Conservation (phyloP, 2,888 invertebrate genomes). For the Hirudinaria manillensis region DNA sequence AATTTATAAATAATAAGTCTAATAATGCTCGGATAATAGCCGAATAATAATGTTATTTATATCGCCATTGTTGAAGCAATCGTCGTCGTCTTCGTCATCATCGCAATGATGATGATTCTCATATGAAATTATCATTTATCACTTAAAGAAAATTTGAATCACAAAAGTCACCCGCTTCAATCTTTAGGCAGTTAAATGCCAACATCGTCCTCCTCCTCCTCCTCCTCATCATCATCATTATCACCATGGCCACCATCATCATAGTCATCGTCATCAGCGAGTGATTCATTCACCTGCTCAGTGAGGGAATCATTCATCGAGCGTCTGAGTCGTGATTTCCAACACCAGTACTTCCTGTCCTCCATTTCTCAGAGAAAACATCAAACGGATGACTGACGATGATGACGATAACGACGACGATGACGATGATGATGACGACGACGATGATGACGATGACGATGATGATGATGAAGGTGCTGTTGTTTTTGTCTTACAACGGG, state of each 20-base stretch:
- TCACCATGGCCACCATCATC: not conserved
- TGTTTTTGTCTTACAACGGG: too few relatives aligned
- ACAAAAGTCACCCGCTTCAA: not conserved
- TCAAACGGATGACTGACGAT: not conserved
- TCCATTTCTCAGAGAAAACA: too few relatives aligned
- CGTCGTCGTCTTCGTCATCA: slow-evolving; percentile 23
- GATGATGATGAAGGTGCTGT: not conserved
- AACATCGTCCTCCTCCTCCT: slow-evolving; percentile 22
- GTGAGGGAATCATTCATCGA: too few relatives aligned
- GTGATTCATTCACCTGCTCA: too few relatives aligned
- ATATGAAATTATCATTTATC: too few relatives aligned
- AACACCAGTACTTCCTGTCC: too few relatives aligned
- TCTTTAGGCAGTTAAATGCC: not conserved
- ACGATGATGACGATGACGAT: not conserved
- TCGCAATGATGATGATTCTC: not conserved
- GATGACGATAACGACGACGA: not conserved
- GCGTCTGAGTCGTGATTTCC: too few relatives aligned
- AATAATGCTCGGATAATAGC: not conserved
- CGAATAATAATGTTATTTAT: not conserved
- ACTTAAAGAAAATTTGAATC: too few relatives aligned
- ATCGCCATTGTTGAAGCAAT: slow-evolving; percentile 17
- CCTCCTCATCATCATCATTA: not conserved
- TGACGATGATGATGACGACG: not conserved
- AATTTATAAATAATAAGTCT: not conserved
- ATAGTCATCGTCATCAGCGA: not conserved